Evolutionary conservation across 1,140 invertebrate species (phyloP).

Genomic region (Tenebrio molitor): DNA sequence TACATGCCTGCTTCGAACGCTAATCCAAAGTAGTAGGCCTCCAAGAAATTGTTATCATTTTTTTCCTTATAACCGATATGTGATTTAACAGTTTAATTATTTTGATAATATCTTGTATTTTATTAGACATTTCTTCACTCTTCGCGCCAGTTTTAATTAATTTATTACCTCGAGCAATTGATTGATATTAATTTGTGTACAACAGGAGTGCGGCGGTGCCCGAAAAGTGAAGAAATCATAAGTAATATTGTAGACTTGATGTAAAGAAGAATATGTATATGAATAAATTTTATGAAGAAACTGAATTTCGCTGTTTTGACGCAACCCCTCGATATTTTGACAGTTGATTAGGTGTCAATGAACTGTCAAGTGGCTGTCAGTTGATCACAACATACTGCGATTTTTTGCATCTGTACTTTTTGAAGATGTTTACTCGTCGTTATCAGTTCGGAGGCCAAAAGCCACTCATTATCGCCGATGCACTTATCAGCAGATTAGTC

Average conservation of each 20-base stretch:
- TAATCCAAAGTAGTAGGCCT: slow-evolving; percentile 47
- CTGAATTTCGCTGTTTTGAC: no score
- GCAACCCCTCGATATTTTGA: no score
- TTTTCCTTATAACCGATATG: slow-evolving; percentile 33
- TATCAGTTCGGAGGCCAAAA: no score
- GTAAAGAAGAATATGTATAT: slow-evolving; percentile 37
- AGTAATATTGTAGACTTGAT: slow-evolving; percentile 28
- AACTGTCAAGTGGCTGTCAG: no score
- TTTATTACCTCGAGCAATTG: slow-evolving; percentile 15
- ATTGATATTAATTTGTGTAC: slow-evolving; percentile 16
- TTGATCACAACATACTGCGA: no score
- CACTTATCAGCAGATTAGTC: no score
- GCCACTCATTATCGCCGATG: no score
- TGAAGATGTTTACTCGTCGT: no score
- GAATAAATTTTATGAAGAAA: slow-evolving; percentile 40
- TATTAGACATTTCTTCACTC: slow-evolving; percentile 23
- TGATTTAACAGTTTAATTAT: slow-evolving; percentile 28
- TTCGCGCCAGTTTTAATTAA: neutral
- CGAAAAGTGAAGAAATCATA: slow-evolving; percentile 18
- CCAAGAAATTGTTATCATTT: slow-evolving; percentile 20
- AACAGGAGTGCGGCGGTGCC: neutral
- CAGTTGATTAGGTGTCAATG: no score
- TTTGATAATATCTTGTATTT: slow-evolving; percentile 36
- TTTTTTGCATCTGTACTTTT: no score
- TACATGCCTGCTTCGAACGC: slow-evolving; percentile 44